Conservation (phyloP, 2,888 invertebrate species). For the Cryptocheilus praepositus region DNA sequence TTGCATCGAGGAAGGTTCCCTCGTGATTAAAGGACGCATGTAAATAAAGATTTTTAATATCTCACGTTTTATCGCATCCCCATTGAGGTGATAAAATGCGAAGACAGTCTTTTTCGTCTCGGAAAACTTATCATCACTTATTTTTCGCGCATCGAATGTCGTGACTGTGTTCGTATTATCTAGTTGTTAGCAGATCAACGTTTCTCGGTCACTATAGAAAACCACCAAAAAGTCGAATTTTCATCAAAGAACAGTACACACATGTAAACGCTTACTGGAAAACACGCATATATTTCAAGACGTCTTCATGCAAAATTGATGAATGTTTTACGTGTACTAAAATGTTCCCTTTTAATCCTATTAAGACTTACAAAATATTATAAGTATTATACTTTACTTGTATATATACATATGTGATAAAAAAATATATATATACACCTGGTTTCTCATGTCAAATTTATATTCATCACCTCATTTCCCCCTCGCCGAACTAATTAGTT, state of each 20-base stretch:
- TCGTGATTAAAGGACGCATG: conserved; percentile 40
- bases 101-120: conserved; percentile 51
- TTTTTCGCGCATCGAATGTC: conserved; percentile 48
- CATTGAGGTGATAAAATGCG: conserved; percentile 42
- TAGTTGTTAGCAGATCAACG: conserved; percentile 48
- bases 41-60: conserved; percentile 54
- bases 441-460: conserved; percentile 59
- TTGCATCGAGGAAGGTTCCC: conserved; percentile 53
- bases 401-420: conserved; percentile 70
- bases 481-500: background rate
- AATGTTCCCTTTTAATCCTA: conserved; percentile 67
- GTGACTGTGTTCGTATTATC: conserved; percentile 51
- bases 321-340: conserved; percentile 68
- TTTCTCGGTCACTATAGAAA: conserved; percentile 43
- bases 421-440: conserved; percentile 65
- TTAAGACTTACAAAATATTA: conserved; percentile 67
- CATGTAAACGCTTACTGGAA: conserved; percentile 55
- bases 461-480: conserved; percentile 46
- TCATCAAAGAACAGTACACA: conserved; percentile 41
- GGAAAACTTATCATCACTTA: conserved; percentile 37
- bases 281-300: conserved; percentile 57
- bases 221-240: conserved; percentile 37
- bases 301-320: conserved; percentile 63
- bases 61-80: conserved; percentile 52
- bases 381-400: conserved; percentile 67